Conservation (phyloP, 2,888 invertebrate species). For the Cryptocephalus primarius region DNA sequence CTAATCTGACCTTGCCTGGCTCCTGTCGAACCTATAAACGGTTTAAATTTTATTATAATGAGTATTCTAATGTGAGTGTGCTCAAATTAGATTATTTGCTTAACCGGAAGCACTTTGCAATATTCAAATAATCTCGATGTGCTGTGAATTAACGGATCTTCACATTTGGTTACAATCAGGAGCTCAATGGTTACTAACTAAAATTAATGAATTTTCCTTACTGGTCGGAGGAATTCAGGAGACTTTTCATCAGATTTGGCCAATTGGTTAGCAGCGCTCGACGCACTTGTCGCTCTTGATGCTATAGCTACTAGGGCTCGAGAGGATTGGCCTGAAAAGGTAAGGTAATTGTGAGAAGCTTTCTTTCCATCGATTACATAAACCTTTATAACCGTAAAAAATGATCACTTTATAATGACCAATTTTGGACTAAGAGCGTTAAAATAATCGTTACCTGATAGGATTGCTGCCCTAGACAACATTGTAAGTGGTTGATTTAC, state of each 20-base stretch:
- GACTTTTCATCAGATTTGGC: slow-evolving; percentile 46
- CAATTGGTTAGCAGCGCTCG: slow-evolving; percentile 33
- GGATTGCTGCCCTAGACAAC: slow-evolving; percentile 57
- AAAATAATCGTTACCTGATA: slow-evolving; percentile 45
- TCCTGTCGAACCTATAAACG: slow-evolving; percentile 44
- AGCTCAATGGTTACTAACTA: too few relatives aligned
- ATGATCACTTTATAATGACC: background rate
- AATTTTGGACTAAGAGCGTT: slow-evolving; percentile 1
- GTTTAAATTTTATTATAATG: too few relatives aligned
- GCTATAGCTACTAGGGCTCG: slow-evolving; percentile 39
- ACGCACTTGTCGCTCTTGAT: slow-evolving; percentile 36
- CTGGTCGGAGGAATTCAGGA: slow-evolving; percentile 30
- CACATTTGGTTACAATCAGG: too few relatives aligned
- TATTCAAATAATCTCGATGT: too few relatives aligned
- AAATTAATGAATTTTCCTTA: slow-evolving; percentile 10
- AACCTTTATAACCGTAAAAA: slow-evolving; percentile 9
- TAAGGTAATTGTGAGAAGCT: background rate
- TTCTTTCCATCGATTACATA: slow-evolving; percentile 18
- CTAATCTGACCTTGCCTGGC: slow-evolving; percentile 73
- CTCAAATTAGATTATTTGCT: too few relatives aligned
- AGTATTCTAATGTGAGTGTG: background rate
- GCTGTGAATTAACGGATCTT: too few relatives aligned
- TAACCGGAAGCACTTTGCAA: too few relatives aligned
- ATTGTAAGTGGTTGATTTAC: slow-evolving; percentile 36
- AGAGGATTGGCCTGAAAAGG: slow-evolving; percentile 41